Base-by-base conservation (phyloP, 1,140 invertebrate genomes). In the Patella vulgata region DNA sequence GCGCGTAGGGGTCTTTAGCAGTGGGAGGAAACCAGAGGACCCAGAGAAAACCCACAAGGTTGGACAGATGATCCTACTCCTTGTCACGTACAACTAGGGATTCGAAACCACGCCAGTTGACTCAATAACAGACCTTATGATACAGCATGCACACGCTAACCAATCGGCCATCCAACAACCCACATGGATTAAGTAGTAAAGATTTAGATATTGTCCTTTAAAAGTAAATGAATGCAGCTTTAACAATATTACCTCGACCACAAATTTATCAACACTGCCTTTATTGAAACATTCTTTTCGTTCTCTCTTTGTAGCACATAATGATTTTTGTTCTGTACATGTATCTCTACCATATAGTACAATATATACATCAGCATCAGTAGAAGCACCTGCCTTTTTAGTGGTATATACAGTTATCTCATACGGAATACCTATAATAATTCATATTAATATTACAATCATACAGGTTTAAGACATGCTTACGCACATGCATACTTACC, bases 171-270 rank as follows among this genome's bases (percentile, higher is more conserved):
- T n/a, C n/a, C n/a, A n/a, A n/a, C n/a, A n/a, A n/a, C n/a, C n/a
- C n/a, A n/a, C n/a, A n/a, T n/a, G n/a, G n/a, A n/a, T n/a, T n/a
- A n/a, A n/a, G n/a, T n/a, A n/a, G n/a, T n/a, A n/a, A n/a, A n/a
- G n/a, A n/a, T n/a, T n/a, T n/a, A n/a, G n/a, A n/a, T n/a, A n/a
- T n/a, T n/a, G n/a, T n/a, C n/a, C n/a, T n/a, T n/a, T n/a, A n/a
- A n/a, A n/a, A n/a, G n/a, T n/a, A n/a, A n/a, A n/a, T n/a, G n/a
- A n/a, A n/a, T n/a, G n/a, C n/a, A n/a, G n/a, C n/a, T n/a, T n/a
- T n/a, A n/a, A n/a, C n/a, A n/a, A n/a, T n/a, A n/a, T n/a, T n/a
- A 84, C 79, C 77, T 84, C 83, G 27, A 84, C 25, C 33, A 83
- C 63, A 73, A 83, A 83, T 30, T 74, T 74, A 51, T 83, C 82